Evolutionary conservation across 2,888 invertebrate species (phyloP), one percentile per base, ranked within the genome.

Genomic region (Tachina grossa): DNA sequence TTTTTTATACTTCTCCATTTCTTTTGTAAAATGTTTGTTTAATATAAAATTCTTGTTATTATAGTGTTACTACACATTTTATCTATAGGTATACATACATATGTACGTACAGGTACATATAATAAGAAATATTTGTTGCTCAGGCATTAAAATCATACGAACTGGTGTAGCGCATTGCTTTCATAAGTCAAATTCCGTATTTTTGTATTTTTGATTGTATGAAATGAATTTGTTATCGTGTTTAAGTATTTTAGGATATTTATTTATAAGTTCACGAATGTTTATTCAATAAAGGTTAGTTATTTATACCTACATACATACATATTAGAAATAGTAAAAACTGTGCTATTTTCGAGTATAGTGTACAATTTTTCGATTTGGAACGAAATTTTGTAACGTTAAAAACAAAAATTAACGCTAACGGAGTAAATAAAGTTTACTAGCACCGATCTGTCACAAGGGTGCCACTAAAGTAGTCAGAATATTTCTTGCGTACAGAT

Each of bases 41-140:
- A 57, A 31, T 41, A 69, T 31, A 65, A 69, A 68, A 71, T 63
- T 63, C 55, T 82, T 41, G 63, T 71, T 76, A 10, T 61, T 41
- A 65, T 49, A 39, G 51, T 53, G 41, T 55, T 57, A 6, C 6
- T 55, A 39, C 16, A 49, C 10, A 75, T 75, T 68, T 45, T 57
- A 57, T 55, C 41, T 61, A 14, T 0, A 31, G 31, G 31, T 6
- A 31, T 31, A 31, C 6, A 6, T 6, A 31, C 31, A 31, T 31
- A 6, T 31, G 31, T 31, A 31, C 2, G 1, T 31, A 31, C 1
- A 22, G 22, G 31, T 31, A 31, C 4, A 31, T 80, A 47, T 61
- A 61, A 51, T 31, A 51, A 31, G 41, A 71, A 43, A 59, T 66
- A 53, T 78, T 47, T 61, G 49, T 57, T 66, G 49, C 43, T 43